Conservation (phyloP, 2,797 vertebrate genomes). For the Saxicola maurus region DNA sequence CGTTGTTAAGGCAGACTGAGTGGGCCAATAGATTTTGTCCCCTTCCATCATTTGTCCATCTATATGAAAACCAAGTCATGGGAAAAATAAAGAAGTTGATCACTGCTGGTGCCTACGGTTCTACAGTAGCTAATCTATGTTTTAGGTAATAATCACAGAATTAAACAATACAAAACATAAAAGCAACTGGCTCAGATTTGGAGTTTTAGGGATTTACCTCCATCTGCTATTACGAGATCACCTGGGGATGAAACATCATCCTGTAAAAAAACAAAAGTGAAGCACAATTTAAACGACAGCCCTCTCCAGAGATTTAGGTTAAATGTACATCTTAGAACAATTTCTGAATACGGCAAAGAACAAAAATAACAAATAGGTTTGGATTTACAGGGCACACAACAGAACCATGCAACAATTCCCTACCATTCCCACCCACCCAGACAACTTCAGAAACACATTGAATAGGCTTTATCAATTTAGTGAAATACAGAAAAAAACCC, state of each 20-base stretch:
- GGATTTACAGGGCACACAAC: not conserved
- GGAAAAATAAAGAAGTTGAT: not conserved
- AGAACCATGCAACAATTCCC: not conserved
- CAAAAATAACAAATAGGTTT: not conserved
- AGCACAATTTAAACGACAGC: not conserved
- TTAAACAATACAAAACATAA: not conserved
- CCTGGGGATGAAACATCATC: conserved; percentile 96
- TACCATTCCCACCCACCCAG: not conserved
- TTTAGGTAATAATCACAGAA: not conserved
- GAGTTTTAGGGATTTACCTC: conserved; percentile 65
- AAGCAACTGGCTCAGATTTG: not conserved
- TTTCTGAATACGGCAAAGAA: not conserved
- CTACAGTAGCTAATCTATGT: not conserved
- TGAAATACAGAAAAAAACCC: not conserved
- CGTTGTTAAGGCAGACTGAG: conserved; percentile 90
- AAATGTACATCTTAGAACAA: not conserved
- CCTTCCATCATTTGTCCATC: conserved; percentile 85
- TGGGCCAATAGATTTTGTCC: conserved; percentile 90
- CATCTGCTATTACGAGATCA: conserved; percentile 91
- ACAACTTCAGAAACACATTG: not conserved
- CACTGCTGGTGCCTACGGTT: not conserved
- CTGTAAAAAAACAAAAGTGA: conserved; percentile 59
- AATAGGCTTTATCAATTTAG: not conserved
- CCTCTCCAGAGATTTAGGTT: not conserved
- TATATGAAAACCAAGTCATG: conserved; percentile 51